Base-by-base conservation (phyloP, 2,888 invertebrate genomes). In the Sinhomidia bicolor region DNA sequence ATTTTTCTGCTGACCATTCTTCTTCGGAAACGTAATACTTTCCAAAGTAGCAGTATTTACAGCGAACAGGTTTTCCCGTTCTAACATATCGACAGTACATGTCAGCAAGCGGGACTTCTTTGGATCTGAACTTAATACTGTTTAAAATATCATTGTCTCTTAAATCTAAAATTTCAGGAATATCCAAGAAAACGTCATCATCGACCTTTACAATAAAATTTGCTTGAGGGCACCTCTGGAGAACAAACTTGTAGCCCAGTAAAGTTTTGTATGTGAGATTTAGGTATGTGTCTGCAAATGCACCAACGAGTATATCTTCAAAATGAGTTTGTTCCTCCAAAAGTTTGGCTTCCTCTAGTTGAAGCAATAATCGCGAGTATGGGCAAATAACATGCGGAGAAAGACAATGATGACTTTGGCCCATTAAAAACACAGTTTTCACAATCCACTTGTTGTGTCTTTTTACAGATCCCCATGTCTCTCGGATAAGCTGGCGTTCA, bases 261-360 rank as follows among this genome's bases (percentile, higher is more conserved):
- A 96, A 96, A 93, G 97, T 97, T 93, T 97, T 97, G 92, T 97
- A 96, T 0, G 97, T 97, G 94, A 97, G 95, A 93, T 97, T 97
- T 79, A 96, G 94, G 93, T 97, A 97, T 0, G 96, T 95, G 93
- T 97, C 97, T 54, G 95, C 91, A 92, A 97, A 97, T 89, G 94
- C 95, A 0, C 97, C 97, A 20, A 82, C 29, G 9, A 88, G 12
- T 4, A 54, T 79, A 23, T 90, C 81, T 1, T 60, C 57, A 29
- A 44, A 17, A 0, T 7, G 10, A 14, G 3, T 1, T n/a, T 68
- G 68, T 20, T 68, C 68, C n/a, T 17, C 17, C 41, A 7, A 17
- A 14, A 68, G 20, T 4, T 6, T 10, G 12, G 68, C n/a, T 20
- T 68, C 68, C 41, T 68, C 68, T 36, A 36, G 17, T 36, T 12